Evolutionary conservation across 2,113 vertebrate species (phyloP), one percentile per base, ranked within the genome.

Genomic region (Camelus dromedarius): DNA sequence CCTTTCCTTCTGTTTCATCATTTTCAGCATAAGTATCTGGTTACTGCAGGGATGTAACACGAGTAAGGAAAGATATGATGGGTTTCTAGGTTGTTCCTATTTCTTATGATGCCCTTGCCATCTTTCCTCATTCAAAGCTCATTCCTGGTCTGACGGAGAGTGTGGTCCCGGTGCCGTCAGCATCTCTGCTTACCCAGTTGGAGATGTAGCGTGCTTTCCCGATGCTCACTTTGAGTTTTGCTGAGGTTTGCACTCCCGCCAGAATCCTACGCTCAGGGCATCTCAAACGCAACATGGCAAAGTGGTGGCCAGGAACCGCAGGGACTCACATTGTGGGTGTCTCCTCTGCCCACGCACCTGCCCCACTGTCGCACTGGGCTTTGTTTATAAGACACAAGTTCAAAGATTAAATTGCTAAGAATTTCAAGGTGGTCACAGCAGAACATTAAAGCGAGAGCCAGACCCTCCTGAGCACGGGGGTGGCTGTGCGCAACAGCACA

Each of bases 181-280:
- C 12, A 0, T 19, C 26, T 92, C 52, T 24, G 1, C 8, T 8
- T 24, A 26, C 38, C 32, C 58, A 3, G 5, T 10, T 7, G 7
- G 38, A 15, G 24, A 42, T 0, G 0, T 7, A 14, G 18, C 2
- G 11, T 1, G 48, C 26, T 38, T 26, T 18, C 48, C 35, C 32
- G n/a, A 6, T 50, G 20, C 46, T 42, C 15, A 1, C 81, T 76
- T 46, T 35, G 42, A 58, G 60, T 8, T 15, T 22, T 16, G 35
- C 46, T 26, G 77, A 35, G 35, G 54, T 16, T 1, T 9, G 20
- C 7, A 11, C 13, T 35, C 7, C 26, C 1, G 3, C 62, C 19
- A 7, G 35, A 67, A 30, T 46, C 26, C 77, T n/a, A 0, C 15
- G n/a, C 54, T 42, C 24, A 38, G 62, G 83, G 50, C 35, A 15